Evolutionary conservation across 2,888 invertebrate species (phyloP).

Genomic region (Eremobia ochroleuca): DNA sequence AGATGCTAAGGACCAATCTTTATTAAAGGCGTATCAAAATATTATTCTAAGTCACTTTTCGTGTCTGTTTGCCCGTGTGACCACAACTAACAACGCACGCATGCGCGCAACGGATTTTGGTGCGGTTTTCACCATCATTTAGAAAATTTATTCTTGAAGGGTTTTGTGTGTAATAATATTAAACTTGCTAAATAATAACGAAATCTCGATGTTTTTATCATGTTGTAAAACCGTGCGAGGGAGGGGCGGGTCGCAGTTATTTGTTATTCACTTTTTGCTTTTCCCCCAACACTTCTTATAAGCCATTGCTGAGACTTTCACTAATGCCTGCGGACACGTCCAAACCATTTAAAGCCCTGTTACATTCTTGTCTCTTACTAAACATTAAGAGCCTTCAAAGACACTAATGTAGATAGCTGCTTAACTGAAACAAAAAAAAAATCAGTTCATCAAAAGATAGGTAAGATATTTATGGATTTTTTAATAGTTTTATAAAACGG

Average conservation of each 20-base stretch:
- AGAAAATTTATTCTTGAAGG: background rate
- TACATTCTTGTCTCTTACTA: background rate
- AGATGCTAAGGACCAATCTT: too few species aligned
- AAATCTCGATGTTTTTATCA: background rate
- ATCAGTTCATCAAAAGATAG: background rate
- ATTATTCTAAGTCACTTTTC: too few species aligned
- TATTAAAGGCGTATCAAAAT: too few species aligned
- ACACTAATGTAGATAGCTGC: background rate
- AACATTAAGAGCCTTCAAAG: background rate
- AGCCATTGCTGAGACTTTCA: constrained; percentile 5
- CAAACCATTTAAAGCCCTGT: constrained; percentile 6
- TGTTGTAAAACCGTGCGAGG: background rate
- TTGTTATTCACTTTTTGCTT: background rate
- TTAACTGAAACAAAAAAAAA: background rate
- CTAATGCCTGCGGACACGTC: constrained; percentile 32
- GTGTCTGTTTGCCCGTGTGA: background rate
- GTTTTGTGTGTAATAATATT: background rate
- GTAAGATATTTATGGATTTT: background rate
- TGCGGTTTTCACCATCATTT: background rate
- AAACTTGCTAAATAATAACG: background rate
- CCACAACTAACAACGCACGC: too few species aligned
- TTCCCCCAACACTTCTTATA: background rate
- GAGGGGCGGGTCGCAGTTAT: background rate
- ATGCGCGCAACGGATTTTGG: too few species aligned
- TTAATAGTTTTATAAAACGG: too few species aligned